phyloP scores from a whole-genome alignment of 2,113 vertebrate genomes.

The Uria aalge region DNA sequence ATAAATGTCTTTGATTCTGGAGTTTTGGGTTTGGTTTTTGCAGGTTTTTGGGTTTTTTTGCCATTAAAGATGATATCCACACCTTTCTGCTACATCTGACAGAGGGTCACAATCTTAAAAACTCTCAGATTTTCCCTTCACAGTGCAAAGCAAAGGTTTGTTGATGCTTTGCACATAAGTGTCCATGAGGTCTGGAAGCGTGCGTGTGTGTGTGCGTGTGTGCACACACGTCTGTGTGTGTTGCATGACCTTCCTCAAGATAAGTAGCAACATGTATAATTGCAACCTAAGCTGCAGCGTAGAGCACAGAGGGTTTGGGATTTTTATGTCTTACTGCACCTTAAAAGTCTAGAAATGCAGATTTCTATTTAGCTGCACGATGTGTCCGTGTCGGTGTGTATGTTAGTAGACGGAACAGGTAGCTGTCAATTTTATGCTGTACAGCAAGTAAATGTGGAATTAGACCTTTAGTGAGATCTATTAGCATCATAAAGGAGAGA shows the following conservation, averaged over 20 bases:
- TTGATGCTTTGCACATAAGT: neutral
- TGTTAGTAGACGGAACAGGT: neutral
- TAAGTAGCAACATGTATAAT: neutral
- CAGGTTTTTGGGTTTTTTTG: neutral
- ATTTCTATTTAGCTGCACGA: neutral
- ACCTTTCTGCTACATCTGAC: neutral
- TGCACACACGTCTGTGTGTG: accelerated
- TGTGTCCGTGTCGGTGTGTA: neutral
- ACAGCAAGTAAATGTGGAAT: neutral
- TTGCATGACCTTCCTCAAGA: neutral
- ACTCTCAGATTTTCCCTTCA: neutral
- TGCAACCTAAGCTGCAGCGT: neutral
- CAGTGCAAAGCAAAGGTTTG: neutral
- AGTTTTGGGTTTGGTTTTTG: neutral
- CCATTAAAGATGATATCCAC: neutral
- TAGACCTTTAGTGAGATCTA: neutral
- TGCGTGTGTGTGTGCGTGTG: too few relatives aligned
- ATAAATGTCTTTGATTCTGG: neutral
- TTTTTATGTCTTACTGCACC: neutral
- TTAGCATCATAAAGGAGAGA: neutral
- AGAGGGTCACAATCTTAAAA: neutral
- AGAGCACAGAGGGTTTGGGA: neutral
- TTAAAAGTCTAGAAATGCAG: neutral
- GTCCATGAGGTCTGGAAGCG: neutral
- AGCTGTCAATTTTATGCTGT: neutral